A percentile compares a stretch with the other conserved stretches of the same genome.
Evolutionary conservation across 2,888 invertebrate genomes (phyloP).

Genomic region (Drosophila borealis): DNA sequence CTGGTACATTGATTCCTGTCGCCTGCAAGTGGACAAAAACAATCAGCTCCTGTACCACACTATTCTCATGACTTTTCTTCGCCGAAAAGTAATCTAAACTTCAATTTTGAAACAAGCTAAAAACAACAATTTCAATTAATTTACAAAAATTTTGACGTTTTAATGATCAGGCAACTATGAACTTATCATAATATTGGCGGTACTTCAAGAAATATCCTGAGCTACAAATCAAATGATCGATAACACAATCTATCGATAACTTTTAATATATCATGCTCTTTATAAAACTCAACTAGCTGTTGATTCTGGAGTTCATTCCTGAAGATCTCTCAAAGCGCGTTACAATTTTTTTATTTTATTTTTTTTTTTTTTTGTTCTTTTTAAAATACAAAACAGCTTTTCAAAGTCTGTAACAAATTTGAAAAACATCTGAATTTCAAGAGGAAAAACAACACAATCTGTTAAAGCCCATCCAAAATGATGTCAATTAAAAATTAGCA

Average conservation of each 20-base stretch:
- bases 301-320: neutral
- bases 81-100: conserved; percentile 9
- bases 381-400: neutral
- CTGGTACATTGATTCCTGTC: conserved; percentile 95
- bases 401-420: neutral
- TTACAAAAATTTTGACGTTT: conserved; percentile 17
- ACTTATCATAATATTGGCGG: neutral
- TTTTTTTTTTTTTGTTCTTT: neutral
- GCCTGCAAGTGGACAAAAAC: conserved; percentile 84
- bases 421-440: conserved; percentile 1
- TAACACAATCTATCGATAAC: neutral
- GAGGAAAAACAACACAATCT: neutral
- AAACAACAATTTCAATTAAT: conserved; percentile 4
- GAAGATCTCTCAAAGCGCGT: neutral
- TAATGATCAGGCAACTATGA: conserved; percentile 11
- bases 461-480: neutral
- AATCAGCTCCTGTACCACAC: conserved; percentile 32
- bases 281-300: too few species aligned
- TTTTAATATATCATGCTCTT: too few species aligned
- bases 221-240: neutral
- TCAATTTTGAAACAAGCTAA: conserved; percentile 1
- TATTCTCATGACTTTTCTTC: conserved; percentile 34
- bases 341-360: neutral
- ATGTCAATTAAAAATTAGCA: neutral
- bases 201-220: neutral